phyloP scores from a whole-genome alignment of 1,140 invertebrate species.

The Contarinia nasturtii region DNA sequence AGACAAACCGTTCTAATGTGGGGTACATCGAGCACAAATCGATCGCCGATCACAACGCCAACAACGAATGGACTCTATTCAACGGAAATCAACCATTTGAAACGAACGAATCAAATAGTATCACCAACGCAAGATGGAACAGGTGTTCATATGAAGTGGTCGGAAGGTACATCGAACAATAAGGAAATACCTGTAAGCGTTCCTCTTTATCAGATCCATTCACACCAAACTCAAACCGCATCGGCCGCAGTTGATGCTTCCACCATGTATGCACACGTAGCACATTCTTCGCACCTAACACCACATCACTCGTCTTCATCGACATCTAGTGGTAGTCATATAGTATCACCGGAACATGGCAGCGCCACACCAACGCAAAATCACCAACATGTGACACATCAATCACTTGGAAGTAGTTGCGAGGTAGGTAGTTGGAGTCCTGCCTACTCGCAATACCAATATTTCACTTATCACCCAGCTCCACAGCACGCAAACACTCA shows the following conservation, averaged over 20 bases:
- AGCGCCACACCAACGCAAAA: conserved; percentile 2
- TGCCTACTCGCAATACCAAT: conserved; percentile 24
- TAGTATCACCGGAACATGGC: conserved; percentile 1
- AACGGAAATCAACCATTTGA: conserved; percentile 7
- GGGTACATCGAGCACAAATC: conserved; percentile 37
- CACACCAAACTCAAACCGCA: background rate
- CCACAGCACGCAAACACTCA: conserved; percentile 10
- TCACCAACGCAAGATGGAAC: conserved; percentile 1
- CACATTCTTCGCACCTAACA: conserved; percentile 4
- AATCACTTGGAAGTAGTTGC: conserved; percentile 8
- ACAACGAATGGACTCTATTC: conserved; percentile 12
- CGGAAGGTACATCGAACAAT: conserved; percentile 9
- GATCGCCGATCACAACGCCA: conserved; percentile 18
- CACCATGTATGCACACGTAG: conserved; percentile 1
- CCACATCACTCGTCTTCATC: background rate
- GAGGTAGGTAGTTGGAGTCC: conserved; percentile 28
- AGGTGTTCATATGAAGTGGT: conserved; percentile 10
- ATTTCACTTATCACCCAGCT: conserved; percentile 20
- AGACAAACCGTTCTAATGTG: conserved; percentile 77
- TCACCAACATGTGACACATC: conserved; percentile 5
- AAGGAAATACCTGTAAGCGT: conserved; percentile 6
- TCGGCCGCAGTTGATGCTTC: background rate
- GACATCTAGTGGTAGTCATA: background rate
- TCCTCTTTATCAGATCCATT: conserved; percentile 1
- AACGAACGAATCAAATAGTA: conserved; percentile 8